Evolutionary conservation across 2,113 vertebrate genomes (phyloP).

Genomic region (Notiomystis cincta): DNA sequence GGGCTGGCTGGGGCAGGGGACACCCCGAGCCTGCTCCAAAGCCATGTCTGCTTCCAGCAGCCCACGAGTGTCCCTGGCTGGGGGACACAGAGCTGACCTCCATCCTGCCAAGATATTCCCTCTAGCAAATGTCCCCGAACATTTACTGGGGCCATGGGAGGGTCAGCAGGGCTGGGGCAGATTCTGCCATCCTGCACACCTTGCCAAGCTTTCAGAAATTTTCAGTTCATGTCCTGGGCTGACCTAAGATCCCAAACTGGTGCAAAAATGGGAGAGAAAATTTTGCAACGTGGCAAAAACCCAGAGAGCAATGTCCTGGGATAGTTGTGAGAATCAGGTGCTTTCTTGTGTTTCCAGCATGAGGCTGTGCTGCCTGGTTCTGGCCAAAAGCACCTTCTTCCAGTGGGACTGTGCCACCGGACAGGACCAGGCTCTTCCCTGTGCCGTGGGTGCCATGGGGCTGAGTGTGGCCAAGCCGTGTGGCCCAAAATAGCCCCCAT

Average conservation of each 20-base stretch:
- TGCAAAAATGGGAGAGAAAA: background rate
- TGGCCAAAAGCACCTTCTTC: background rate
- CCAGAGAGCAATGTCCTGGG: accelerated
- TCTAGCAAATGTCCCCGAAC: background rate
- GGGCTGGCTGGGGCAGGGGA: background rate
- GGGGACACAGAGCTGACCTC: background rate
- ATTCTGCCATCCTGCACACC: background rate
- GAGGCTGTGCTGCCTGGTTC: background rate
- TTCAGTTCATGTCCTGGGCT: background rate
- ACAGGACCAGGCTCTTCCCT: background rate
- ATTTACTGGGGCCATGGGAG: background rate
- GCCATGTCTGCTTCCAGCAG: background rate
- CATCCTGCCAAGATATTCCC: accelerated
- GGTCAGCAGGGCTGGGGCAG: background rate
- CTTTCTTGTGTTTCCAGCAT: accelerated
- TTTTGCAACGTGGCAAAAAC: background rate
- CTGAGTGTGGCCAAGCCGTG: background rate
- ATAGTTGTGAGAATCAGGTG: background rate
- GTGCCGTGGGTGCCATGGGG: background rate
- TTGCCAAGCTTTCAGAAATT: background rate
- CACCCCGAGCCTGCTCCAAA: background rate
- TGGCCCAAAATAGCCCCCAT: background rate
- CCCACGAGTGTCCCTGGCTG: accelerated
- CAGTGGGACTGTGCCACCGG: accelerated
- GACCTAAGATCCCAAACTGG: background rate